Conservation (phyloP, 2,888 invertebrate genomes). For the Heliconius aoede region DNA sequence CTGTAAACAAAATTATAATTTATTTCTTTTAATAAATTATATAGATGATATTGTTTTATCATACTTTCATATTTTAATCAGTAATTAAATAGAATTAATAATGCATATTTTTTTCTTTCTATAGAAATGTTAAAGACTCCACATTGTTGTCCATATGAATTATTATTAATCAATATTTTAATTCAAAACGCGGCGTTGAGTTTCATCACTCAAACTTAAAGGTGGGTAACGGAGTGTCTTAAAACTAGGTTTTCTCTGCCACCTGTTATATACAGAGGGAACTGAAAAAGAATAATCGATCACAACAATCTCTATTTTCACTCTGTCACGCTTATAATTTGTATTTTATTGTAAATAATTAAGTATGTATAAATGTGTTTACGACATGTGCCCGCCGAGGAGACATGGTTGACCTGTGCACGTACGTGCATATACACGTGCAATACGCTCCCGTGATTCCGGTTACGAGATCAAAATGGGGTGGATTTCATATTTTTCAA, state of each 20-base stretch:
- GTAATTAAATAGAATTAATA: not conserved
- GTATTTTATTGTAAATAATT: not conserved
- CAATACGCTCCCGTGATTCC: slow-evolving; percentile 63
- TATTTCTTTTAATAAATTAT: not conserved
- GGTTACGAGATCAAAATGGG: slow-evolving; percentile 50
- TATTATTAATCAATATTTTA: too few relatives aligned
- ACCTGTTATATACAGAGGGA: too few relatives aligned
- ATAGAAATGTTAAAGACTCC: not conserved
- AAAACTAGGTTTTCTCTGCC: too few relatives aligned
- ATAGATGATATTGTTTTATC: not conserved
- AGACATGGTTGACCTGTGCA: slow-evolving; percentile 59
- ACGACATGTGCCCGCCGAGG: slow-evolving; percentile 59
- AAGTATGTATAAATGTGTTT: slow-evolving; percentile 30
- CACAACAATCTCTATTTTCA: too few relatives aligned
- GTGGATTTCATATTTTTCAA: slow-evolving; percentile 24
- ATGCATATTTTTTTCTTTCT: not conserved
- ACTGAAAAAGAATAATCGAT: not conserved
- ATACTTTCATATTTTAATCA: not conserved
- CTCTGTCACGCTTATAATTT: not conserved
- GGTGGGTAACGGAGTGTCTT: too few relatives aligned
- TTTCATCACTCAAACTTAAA: too few relatives aligned
- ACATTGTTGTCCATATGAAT: too few relatives aligned
- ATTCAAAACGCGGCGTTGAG: too few relatives aligned
- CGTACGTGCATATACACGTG: slow-evolving; percentile 53
- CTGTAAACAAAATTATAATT: not conserved